Evolutionary conservation across 2,113 vertebrate species (phyloP).

Genomic region (Rhea pennata): DNA sequence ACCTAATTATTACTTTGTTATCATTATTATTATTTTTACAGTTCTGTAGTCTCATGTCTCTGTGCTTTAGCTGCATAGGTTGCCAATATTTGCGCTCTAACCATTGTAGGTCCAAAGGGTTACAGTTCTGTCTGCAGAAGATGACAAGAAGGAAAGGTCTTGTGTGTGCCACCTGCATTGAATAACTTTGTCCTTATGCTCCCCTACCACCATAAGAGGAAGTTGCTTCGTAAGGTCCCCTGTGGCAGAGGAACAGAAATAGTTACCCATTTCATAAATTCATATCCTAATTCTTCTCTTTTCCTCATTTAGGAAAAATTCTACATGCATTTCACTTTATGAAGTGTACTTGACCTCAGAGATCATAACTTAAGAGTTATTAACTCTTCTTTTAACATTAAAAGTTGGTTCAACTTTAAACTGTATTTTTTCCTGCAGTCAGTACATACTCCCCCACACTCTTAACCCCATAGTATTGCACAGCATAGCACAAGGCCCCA

Average conservation of each 20-base stretch:
- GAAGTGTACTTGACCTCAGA: background rate
- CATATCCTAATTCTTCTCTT: background rate
- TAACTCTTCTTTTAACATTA: background rate
- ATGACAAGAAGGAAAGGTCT: conserved; percentile 93
- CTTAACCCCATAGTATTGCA: too few relatives aligned
- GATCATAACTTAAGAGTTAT: background rate
- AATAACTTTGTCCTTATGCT: conserved; percentile 97
- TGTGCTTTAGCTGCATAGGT: conserved; percentile 71
- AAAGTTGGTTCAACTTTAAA: background rate
- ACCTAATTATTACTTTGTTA: background rate
- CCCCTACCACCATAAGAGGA: conserved; percentile 90
- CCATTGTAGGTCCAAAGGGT: conserved; percentile 90
- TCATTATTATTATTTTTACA: conserved; percentile 5
- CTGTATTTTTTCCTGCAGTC: background rate
- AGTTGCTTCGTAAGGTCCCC: conserved; percentile 96
- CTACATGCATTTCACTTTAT: background rate
- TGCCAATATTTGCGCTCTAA: conserved; percentile 57
- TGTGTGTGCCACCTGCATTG: conserved; percentile 96
- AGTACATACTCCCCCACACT: background rate
- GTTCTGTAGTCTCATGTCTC: conserved; percentile 65
- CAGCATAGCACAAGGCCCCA: background rate
- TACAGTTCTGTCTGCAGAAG: conserved; percentile 95
- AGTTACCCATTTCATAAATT: background rate
- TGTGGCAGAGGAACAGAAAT: conserved; percentile 59
- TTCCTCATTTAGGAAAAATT: background rate